A percentile compares a stretch with the other conserved stretches of the same genome.
phyloP scores from a whole-genome alignment of 1,140 invertebrate genomes.

The Ooceraea biroi region DNA sequence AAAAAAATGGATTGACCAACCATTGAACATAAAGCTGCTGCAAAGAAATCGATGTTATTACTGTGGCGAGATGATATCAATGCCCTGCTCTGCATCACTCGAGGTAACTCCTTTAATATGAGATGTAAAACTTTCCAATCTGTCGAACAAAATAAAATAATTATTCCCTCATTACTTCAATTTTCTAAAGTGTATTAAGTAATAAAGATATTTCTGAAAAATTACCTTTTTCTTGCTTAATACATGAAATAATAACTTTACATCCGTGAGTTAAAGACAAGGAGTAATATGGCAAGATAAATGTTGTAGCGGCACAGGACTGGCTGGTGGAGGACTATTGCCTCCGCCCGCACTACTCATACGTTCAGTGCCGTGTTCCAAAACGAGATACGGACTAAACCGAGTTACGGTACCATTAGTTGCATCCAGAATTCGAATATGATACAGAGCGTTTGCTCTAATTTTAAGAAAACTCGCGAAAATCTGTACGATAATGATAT shows the following conservation, averaged over 20 bases:
- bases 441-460: conserved; percentile 92
- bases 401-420: conserved; percentile 78
- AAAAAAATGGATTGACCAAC: conserved; percentile 81
- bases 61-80: conserved; percentile 91
- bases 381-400: conserved; percentile 88
- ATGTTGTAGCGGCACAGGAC: conserved; percentile 83
- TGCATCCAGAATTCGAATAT: conserved; percentile 91
- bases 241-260: conserved; percentile 89
- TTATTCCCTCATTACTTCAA: background rate
- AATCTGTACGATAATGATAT: conserved; percentile 88
- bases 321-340: conserved; percentile 86
- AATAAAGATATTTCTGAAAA: background rate
- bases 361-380: conserved; percentile 86
- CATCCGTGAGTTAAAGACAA: conserved; percentile 89
- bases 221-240: conserved; percentile 90
- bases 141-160: conserved; percentile 75
- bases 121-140: conserved; percentile 94
- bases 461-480: conserved; percentile 94
- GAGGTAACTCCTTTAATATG: conserved; percentile 93
- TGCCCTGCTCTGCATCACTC: conserved; percentile 94
- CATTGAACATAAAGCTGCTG: conserved; percentile 91
- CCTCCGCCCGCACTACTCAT: conserved; percentile 83
- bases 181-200: background rate
- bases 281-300: conserved; percentile 86
- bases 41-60: conserved; percentile 91